Evolutionary conservation across 2,797 vertebrate species (phyloP).

Genomic region (Poecilia wingei): DNA sequence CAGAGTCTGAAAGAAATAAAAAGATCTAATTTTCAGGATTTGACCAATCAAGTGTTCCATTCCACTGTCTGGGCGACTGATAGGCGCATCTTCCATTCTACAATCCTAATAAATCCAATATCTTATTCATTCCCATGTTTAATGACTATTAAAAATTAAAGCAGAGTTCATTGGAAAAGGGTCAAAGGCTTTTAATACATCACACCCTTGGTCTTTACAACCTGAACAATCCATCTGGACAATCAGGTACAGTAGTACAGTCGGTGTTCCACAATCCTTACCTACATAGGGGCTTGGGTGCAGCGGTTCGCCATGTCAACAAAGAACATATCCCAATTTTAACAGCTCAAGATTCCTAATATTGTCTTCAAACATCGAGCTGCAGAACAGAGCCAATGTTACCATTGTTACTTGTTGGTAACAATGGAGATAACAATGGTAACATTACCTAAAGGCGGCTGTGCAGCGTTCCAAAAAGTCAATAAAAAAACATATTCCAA

Average conservation of each 20-base stretch:
- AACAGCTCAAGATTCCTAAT: conserved; percentile 47
- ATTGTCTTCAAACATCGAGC: conserved; percentile 4
- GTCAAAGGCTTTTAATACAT: conserved; percentile 51
- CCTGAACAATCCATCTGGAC: no score
- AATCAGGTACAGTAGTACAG: neutral
- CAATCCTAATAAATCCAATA: neutral
- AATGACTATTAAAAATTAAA: neutral
- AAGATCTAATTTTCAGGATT: neutral
- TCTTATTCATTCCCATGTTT: neutral
- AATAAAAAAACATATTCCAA: neutral
- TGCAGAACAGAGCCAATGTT: conserved; percentile 23
- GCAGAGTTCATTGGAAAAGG: conserved; percentile 8
- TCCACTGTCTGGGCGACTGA: neutral
- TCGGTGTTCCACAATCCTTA: no score
- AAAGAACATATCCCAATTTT: neutral
- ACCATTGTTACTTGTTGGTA: neutral
- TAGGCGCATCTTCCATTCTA: neutral
- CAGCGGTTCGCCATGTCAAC: no score
- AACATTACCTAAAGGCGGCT: no score
- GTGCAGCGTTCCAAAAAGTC: neutral
- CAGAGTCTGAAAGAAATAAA: neutral
- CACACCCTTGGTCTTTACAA: conserved; percentile 6
- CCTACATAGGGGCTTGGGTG: no score
- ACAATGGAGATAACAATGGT: no score
- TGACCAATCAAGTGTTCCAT: neutral